These are phyloP conservation scores for Beris morrisii DNA, from an alignment of 2,888 invertebrate species.

Conservation along the genomic window DNA sequence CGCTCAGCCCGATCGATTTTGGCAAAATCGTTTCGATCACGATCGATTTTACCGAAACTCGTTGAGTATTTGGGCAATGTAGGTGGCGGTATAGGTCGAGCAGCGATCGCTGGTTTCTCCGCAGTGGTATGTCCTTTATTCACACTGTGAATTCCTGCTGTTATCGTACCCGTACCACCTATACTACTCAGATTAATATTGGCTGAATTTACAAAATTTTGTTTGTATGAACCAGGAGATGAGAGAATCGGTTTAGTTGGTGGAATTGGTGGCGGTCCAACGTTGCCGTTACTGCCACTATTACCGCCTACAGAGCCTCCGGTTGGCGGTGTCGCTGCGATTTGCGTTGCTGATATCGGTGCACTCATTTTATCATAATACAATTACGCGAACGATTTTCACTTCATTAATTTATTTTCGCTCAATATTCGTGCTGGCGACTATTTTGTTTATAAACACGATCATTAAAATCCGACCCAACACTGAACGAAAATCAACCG, in stretches of 20 bases:
- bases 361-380: slow-evolving; percentile 33
- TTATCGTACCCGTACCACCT: slow-evolving; percentile 40
- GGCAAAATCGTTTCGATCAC: slow-evolving; percentile 60
- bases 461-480: not conserved
- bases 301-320: slow-evolving; percentile 14
- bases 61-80: slow-evolving; percentile 78
- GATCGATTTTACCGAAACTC: slow-evolving; percentile 68
- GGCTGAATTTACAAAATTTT: slow-evolving; percentile 45
- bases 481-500: no score
- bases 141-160: slow-evolving; percentile 46
- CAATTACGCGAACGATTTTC: not conserved
- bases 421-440: not conserved
- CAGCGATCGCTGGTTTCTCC: slow-evolving; percentile 54
- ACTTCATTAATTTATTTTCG: slow-evolving; percentile 12
- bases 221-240: slow-evolving; percentile 47
- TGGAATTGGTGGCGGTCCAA: slow-evolving; percentile 43
- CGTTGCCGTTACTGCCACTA: slow-evolving; percentile 38
- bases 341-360: slow-evolving; percentile 30
- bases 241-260: slow-evolving; percentile 46
- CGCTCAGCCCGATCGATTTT: slow-evolving; percentile 47
- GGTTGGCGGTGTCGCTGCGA: slow-evolving; percentile 21
- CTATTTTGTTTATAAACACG: not conserved
- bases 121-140: slow-evolving; percentile 44
- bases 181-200: slow-evolving; percentile 45
- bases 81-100: slow-evolving; percentile 74